A percentile compares a stretch with the other conserved stretches of the same genome.
Evolutionary conservation across 2,797 vertebrate genomes (phyloP).

Genomic region (Urosaurus nigricauda): DNA sequence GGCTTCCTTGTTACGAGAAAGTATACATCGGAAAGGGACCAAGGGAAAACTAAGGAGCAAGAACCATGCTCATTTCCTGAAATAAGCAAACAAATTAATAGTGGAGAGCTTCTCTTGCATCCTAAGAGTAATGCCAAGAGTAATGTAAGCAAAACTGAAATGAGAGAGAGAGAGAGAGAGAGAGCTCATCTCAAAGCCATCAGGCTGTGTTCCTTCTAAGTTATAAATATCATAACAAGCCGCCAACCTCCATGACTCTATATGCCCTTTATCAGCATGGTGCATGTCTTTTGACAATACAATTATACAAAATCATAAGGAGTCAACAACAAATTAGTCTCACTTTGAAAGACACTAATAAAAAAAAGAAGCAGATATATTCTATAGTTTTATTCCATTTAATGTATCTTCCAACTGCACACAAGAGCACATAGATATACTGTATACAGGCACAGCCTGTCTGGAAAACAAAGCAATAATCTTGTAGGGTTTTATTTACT

Average conservation of each 20-base stretch:
- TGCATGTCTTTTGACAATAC: conserved; percentile 42
- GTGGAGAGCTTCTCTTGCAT: conserved; percentile 13
- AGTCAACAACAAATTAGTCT: conserved; percentile 67
- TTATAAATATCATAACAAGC: conserved; percentile 1
- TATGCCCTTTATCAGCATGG: conserved; percentile 55
- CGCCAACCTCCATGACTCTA: conserved; percentile 51
- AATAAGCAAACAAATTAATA: conserved; percentile 32
- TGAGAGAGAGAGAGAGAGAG: neutral
- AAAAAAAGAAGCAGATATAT: conserved; percentile 58
- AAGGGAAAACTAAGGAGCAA: conserved; percentile 18
- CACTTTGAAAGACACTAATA: conserved; percentile 53
- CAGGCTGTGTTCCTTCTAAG: conserved; percentile 21
- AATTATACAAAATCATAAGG: conserved; percentile 58
- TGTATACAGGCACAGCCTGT: neutral
- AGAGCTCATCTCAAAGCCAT: neutral
- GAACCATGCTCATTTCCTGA: conserved; percentile 12
- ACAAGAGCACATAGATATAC: conserved; percentile 7
- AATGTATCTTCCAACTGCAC: conserved; percentile 32
- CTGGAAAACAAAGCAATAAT: conserved; percentile 23
- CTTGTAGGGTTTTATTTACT: neutral
- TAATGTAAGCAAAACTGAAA: conserved; percentile 7
- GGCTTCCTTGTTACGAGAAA: conserved; percentile 4
- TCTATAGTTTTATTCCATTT: conserved; percentile 46
- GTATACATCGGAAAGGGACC: neutral
- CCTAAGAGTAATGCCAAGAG: conserved; percentile 50